Evolutionary conservation across 2,888 invertebrate genomes (phyloP).

Genomic region (Teleogryllus oceanicus): DNA sequence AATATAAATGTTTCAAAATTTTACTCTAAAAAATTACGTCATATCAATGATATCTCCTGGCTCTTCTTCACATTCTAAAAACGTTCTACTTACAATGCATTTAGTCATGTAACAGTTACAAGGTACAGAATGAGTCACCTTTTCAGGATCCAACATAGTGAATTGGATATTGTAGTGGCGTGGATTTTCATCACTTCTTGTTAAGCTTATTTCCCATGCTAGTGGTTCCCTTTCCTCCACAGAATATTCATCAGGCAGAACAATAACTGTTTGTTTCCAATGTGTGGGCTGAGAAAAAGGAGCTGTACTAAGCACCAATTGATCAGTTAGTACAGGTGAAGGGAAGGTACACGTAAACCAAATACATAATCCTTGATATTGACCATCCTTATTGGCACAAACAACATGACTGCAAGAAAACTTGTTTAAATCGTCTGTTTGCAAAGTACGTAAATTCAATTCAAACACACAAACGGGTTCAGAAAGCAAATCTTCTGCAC

Average conservation of each 20-base stretch:
- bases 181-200: conserved; percentile 50
- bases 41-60: conserved; percentile 37
- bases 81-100: conserved; percentile 67
- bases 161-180: conserved; percentile 67
- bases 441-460: conserved; percentile 64
- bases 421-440: conserved; percentile 56
- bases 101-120: conserved; percentile 74
- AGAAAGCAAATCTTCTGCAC: conserved; percentile 59
- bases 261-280: conserved; percentile 72
- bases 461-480: conserved; percentile 63
- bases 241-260: conserved; percentile 63
- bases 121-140: conserved; percentile 70
- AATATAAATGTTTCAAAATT: too few relatives aligned
- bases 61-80: conserved; percentile 53
- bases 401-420: conserved; percentile 61
- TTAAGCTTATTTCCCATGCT: conserved; percentile 64
- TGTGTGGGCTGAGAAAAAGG: conserved; percentile 59
- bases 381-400: conserved; percentile 57
- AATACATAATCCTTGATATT: conserved; percentile 59
- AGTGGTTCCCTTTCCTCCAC: conserved; percentile 63
- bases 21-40: background rate
- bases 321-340: conserved; percentile 44
- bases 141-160: conserved; percentile 64
- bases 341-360: conserved; percentile 81
- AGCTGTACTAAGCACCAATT: conserved; percentile 55